Evolutionary conservation across 2,113 vertebrate genomes (phyloP).

Genomic region (Oreochromis tanganicae): DNA sequence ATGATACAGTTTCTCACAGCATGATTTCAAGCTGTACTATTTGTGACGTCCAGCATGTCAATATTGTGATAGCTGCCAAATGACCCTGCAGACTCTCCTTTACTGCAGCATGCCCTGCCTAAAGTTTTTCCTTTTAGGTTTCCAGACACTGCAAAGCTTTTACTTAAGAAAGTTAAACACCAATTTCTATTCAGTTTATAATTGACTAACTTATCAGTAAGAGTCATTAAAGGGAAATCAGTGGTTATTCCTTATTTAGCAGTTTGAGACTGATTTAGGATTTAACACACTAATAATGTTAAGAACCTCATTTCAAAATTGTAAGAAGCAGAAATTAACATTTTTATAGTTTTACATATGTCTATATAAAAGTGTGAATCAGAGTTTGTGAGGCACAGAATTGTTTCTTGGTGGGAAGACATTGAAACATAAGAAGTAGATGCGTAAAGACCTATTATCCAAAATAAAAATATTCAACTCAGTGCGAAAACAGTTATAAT

Average conservation of each 20-base stretch:
- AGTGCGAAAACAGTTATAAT: neutral
- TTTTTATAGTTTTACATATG: neutral
- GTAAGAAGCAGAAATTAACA: neutral
- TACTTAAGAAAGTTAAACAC: neutral
- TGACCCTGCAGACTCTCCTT: neutral
- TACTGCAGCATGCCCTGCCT: neutral
- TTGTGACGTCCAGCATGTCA: neutral
- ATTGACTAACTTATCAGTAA: neutral
- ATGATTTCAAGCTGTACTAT: constrained; percentile 3
- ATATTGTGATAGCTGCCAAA: neutral
- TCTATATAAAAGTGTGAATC: neutral
- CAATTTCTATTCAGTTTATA: neutral
- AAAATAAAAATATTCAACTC: neutral
- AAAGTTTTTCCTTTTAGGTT: neutral
- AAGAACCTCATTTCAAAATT: neutral
- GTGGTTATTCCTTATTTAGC: neutral
- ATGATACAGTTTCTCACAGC: neutral
- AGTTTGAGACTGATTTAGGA: neutral
- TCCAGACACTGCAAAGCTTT: neutral
- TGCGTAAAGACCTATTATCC: neutral
- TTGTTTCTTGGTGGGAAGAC: neutral
- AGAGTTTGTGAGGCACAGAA: neutral
- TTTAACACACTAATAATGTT: neutral
- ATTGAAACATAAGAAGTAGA: neutral
- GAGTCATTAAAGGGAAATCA: neutral